Evolutionary conservation across 2,888 invertebrate genomes (phyloP).

Genomic region (Deroplatys truncata): DNA sequence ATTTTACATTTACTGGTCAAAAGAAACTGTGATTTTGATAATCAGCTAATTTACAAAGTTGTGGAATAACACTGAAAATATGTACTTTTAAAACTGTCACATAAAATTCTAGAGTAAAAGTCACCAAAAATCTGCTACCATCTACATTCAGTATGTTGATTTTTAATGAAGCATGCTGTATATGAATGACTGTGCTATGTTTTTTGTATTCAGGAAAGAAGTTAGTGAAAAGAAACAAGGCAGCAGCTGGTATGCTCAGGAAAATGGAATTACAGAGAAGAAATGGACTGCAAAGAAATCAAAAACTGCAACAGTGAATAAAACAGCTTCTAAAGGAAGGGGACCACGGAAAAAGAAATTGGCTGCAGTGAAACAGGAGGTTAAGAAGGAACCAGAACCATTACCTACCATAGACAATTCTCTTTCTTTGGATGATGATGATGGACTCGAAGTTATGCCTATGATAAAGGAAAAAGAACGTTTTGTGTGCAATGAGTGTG

Average conservation of each 20-base stretch:
- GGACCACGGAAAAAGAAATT: neutral
- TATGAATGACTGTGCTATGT: neutral
- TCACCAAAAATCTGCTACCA: too few species aligned
- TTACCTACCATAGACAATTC: neutral
- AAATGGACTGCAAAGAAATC: neutral
- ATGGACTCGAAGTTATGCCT: neutral
- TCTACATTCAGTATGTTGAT: too few species aligned
- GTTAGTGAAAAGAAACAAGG: neutral
- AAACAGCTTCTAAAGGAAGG: neutral
- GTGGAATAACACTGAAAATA: too few species aligned
- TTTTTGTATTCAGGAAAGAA: neutral
- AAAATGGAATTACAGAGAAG: neutral
- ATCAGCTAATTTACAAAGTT: too few species aligned
- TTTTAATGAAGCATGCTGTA: too few species aligned
- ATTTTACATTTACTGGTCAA: too few species aligned
- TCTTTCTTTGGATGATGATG: neutral
- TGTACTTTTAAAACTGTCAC: too few species aligned
- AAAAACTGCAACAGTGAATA: neutral
- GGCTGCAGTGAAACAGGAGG: neutral
- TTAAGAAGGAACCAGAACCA: neutral
- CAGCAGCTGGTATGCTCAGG: neutral
- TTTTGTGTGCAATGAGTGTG: conserved; percentile 11
- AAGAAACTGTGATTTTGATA: too few species aligned
- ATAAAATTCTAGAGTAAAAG: too few species aligned
- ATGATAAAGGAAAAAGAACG: conserved; percentile 6